Evolutionary conservation across 2,113 vertebrate species (phyloP).

Genomic region (Ictalurus furcatus): DNA sequence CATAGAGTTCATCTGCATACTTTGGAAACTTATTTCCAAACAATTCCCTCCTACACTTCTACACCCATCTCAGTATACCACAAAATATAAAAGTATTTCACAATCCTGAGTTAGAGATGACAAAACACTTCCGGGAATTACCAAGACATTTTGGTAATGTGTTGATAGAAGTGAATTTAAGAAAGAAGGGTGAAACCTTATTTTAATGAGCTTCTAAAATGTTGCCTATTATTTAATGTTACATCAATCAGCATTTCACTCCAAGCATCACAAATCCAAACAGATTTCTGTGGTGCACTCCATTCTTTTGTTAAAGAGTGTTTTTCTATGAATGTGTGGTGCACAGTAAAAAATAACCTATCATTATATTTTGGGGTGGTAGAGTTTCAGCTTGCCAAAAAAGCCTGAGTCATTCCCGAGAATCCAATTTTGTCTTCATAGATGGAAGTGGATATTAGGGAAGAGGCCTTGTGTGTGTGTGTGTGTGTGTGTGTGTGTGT

Average conservation of each 20-base stretch:
- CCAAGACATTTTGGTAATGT: background rate
- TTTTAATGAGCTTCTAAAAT: slow-evolving; percentile 17
- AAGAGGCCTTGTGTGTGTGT: slow-evolving; percentile 21
- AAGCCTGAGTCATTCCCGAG: slow-evolving; percentile 62
- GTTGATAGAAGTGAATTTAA: slow-evolving; percentile 29
- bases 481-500: background rate
- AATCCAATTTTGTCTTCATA: slow-evolving; percentile 64
- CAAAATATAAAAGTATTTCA: slow-evolving; percentile 16
- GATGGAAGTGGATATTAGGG: slow-evolving; percentile 57
- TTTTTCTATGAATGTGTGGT: slow-evolving; percentile 45
- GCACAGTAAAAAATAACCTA: slow-evolving; percentile 48
- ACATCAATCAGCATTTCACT: slow-evolving; percentile 23
- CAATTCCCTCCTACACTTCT: background rate
- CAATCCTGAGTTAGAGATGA: slow-evolving; percentile 14
- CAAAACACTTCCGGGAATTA: slow-evolving; percentile 19
- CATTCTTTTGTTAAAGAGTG: slow-evolving; percentile 39
- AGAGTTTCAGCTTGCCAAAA: slow-evolving; percentile 58
- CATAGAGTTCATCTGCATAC: background rate
- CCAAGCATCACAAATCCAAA: slow-evolving; percentile 15
- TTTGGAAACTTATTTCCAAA: background rate
- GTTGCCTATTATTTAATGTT: slow-evolving; percentile 5
- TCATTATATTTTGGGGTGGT: slow-evolving; percentile 60
- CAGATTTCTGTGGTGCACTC: slow-evolving; percentile 39
- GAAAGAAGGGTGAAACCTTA: background rate
- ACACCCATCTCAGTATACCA: background rate